Evolutionary conservation across 1,140 invertebrate species (phyloP).

Genomic region (Drosophila rhopaloa): DNA sequence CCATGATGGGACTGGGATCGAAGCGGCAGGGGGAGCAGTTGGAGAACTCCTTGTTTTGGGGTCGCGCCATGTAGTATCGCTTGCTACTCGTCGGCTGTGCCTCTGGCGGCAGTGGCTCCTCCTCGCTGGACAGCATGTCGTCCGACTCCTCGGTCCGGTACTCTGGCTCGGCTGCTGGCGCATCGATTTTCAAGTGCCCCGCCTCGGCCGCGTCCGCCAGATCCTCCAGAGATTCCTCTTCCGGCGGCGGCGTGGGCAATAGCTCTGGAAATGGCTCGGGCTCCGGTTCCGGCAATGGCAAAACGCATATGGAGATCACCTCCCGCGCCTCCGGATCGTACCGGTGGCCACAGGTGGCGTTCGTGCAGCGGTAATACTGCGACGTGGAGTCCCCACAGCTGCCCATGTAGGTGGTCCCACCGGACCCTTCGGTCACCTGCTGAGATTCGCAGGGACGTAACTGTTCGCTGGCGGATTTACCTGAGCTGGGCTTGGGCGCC

Average conservation of each 20-base stretch:
- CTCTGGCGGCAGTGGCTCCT: background rate
- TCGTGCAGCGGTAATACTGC: background rate
- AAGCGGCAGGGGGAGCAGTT: conserved; percentile 74
- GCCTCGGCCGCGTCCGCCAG: background rate
- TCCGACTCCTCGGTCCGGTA: background rate
- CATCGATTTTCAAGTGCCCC: background rate
- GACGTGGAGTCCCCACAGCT: conserved; percentile 26
- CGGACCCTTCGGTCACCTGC: background rate
- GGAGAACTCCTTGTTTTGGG: conserved; percentile 72
- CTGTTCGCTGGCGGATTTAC: conserved; percentile 21
- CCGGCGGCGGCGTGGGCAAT: background rate
- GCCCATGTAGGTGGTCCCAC: background rate
- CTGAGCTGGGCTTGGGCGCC: background rate
- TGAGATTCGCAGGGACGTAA: background rate
- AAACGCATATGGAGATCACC: conserved; percentile 14
- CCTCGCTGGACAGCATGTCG: background rate
- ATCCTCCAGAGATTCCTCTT: background rate
- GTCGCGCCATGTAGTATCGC: conserved; percentile 58
- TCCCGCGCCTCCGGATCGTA: conserved; percentile 16
- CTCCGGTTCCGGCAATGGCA: background rate
- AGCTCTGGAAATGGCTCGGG: background rate
- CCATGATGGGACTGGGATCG: conserved; percentile 73
- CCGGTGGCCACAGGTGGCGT: background rate
- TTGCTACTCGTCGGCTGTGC: background rate
- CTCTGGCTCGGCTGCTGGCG: background rate